phyloP scores from a whole-genome alignment of 53 echinoderm and acorn worm species.

The Crossaster papposus region DNA sequence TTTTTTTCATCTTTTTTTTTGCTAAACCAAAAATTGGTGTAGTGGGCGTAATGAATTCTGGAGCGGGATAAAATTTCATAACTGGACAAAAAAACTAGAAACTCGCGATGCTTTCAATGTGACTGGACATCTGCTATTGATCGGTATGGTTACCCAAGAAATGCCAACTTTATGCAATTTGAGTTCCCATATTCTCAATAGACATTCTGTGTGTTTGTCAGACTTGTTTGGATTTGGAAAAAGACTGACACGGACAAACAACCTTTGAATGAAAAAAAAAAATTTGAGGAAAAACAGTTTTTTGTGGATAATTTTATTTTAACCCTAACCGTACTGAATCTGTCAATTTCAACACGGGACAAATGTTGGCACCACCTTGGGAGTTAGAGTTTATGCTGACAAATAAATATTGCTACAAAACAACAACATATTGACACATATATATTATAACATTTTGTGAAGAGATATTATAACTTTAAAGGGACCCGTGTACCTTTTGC shows the following conservation, averaged over 20 bases:
- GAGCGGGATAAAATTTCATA: background rate
- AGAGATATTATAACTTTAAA: too few relatives aligned
- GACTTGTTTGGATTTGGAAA: background rate
- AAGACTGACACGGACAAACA: background rate
- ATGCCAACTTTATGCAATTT: background rate
- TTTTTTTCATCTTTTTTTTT: too few relatives aligned
- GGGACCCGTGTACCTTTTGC: too few relatives aligned
- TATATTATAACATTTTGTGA: too few relatives aligned
- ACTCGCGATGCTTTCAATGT: background rate
- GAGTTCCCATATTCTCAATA: background rate
- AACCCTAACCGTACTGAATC: too few relatives aligned
- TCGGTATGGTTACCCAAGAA: background rate
- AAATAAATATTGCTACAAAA: too few relatives aligned
- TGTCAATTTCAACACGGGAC: too few relatives aligned
- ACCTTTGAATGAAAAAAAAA: background rate
- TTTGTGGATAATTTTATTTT: too few relatives aligned
- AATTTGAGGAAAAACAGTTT: too few relatives aligned
- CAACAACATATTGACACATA: too few relatives aligned
- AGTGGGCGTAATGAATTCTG: conserved; percentile 7
- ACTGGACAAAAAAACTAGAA: background rate
- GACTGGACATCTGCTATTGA: background rate
- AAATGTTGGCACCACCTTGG: too few relatives aligned
- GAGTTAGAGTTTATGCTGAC: too few relatives aligned
- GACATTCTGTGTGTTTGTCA: background rate
- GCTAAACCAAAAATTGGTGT: background rate